Conservation (phyloP, 2,113 vertebrate genomes). For the Glareola pratincola region DNA sequence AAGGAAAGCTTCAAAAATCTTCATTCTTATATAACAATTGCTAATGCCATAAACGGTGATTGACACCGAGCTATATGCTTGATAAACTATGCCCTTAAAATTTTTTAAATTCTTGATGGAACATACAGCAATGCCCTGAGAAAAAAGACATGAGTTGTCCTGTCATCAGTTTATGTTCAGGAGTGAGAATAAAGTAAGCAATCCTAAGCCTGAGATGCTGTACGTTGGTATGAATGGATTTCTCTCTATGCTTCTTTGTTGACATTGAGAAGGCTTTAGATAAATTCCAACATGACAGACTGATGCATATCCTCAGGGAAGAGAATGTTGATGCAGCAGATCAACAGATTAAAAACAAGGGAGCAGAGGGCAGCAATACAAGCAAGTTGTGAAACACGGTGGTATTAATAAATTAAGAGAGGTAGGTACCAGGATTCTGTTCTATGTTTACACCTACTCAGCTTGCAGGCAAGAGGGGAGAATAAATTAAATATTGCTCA, state of each 20-base stretch:
- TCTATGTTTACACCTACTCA: neutral
- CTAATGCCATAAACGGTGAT: neutral
- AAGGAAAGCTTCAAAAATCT: neutral
- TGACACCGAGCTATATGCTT: neutral
- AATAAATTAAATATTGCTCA: neutral
- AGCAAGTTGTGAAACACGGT: neutral
- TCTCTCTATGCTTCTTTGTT: neutral
- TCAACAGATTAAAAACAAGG: neutral
- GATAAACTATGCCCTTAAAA: neutral
- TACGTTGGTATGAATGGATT: neutral
- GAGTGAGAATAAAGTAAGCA: neutral
- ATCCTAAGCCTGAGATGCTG: neutral
- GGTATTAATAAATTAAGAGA: neutral
- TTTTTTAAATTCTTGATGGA: neutral
- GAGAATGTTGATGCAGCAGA: conserved; percentile 3
- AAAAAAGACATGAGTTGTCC: neutral
- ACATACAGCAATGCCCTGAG: neutral
- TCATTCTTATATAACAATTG: neutral
- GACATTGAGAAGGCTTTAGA: conserved; percentile 17
- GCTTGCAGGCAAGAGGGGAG: neutral
- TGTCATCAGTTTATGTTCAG: neutral
- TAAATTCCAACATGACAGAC: conserved; percentile 2
- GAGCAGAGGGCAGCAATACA: neutral
- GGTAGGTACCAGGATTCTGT: neutral
- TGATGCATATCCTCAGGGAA: neutral